These are phyloP conservation scores for Lamprotornis superbus DNA, from an alignment of 2,113 vertebrate genomes.

Conservation along the genomic window DNA sequence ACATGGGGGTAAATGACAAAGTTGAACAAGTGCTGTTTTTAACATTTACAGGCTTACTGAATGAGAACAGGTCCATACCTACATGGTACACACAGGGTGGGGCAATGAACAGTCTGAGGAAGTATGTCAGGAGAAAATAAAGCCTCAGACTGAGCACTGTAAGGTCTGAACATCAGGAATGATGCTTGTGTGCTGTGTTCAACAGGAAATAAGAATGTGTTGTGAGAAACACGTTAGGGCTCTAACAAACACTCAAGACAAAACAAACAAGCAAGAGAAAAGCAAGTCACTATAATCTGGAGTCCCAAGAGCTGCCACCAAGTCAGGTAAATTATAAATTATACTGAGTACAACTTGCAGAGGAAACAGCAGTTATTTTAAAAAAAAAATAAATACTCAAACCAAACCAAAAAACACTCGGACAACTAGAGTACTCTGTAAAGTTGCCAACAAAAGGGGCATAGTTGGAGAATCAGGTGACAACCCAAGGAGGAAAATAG, in stretches of 20 bases:
- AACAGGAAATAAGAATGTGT: not conserved
- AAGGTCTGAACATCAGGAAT: not conserved
- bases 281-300: not conserved
- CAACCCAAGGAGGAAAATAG: not conserved
- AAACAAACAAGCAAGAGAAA: not conserved
- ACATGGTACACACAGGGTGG: not conserved
- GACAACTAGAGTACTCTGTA: not conserved
- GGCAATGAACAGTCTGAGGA: not conserved
- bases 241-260: not conserved
- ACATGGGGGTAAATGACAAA: not conserved
- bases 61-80: not conserved
- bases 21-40: not conserved
- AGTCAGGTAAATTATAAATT: not conserved
- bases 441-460: not conserved
- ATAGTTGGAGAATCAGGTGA: not conserved
- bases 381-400: not conserved
- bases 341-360: not conserved
- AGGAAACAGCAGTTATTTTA: not conserved
- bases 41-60: not conserved
- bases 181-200: not conserved
- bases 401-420: not conserved
- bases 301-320: not conserved
- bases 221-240: not conserved
- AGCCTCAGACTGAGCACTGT: not conserved
- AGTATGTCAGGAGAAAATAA: not conserved